A percentile compares a stretch with the other conserved stretches of the same genome.
Conservation (phyloP, 2,888 invertebrate genomes). For the Sussaba pulchella region DNA sequence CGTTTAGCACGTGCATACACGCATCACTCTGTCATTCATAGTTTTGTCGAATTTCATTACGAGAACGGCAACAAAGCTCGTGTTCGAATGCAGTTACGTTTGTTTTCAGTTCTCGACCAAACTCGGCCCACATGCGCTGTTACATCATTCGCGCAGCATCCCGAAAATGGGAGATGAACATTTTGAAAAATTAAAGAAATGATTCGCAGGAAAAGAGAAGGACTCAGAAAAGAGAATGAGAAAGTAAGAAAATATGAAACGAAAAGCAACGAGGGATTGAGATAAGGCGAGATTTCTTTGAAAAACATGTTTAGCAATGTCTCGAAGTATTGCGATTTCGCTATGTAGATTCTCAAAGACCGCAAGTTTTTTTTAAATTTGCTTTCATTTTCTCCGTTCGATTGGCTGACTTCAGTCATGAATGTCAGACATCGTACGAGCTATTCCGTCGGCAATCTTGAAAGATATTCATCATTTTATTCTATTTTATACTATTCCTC, state of each 20-base stretch:
- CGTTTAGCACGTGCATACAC: constrained; percentile 44
- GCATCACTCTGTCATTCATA: constrained; percentile 44
- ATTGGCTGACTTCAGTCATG: not conserved
- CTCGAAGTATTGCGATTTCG: constrained; percentile 5
- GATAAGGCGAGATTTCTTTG: constrained; percentile 24
- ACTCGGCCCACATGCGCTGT: too few relatives aligned
- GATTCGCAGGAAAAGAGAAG: too few relatives aligned
- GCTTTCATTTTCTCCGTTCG: constrained; percentile 14
- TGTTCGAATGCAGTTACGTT: too few relatives aligned
- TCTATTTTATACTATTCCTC: not conserved
- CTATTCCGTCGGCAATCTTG: constrained; percentile 7
- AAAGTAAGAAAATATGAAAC: not conserved
- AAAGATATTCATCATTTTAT: not conserved
- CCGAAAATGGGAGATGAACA: too few relatives aligned
- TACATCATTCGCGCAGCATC: too few relatives aligned
- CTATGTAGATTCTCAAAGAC: constrained; percentile 11
- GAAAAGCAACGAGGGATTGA: constrained; percentile 13
- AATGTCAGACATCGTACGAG: constrained; percentile 35
- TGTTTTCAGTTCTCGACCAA: too few relatives aligned
- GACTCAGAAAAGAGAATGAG: too few relatives aligned
- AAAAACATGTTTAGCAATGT: constrained; percentile 43
- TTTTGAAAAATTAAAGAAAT: too few relatives aligned
- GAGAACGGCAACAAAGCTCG: too few relatives aligned
- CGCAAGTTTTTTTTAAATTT: too few relatives aligned
- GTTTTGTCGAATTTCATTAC: constrained; percentile 59